Base-by-base conservation (phyloP, 2,113 vertebrate genomes). In the Grantiella picta region DNA sequence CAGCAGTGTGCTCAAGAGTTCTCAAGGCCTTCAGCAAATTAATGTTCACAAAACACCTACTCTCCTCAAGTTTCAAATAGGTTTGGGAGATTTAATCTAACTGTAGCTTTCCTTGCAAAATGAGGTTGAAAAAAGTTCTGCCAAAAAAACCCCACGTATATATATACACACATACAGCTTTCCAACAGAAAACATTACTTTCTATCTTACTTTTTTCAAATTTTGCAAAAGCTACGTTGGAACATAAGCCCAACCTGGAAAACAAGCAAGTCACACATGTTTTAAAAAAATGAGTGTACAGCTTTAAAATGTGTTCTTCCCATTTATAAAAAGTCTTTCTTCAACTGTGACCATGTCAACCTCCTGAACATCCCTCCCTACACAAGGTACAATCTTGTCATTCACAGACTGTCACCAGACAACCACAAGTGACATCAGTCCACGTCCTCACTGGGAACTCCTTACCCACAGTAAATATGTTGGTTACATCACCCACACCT, bases 141-240 rank as follows among this genome's bases (percentile, higher is more conserved):
- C 31, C 36, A 90, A 69, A 76, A 63, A 36, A 38, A 38, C 9
- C 38, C 38, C 47, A 12, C 23, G 22, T 47, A 23, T 7, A 38
- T 2, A 23, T 13, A 60, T 0, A 12, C 2, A 47, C 6, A n/a
- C 4, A 9, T 4, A 11, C 0, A 31, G 6, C 12, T 80, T 71
- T 77, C 28, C 28, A 69, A 69, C 13, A 54, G 35, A 45, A 24
- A 15, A 49, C 5, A 2, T 40, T 17, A 23, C 14, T 54, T 64
- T 49, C 65, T 42, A 17, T 15, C 56, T 59, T 22, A 19, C 20
- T 24, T 60, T 47, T 21, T 71, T 28, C 50, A 40, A 24, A 44
- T 80, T 73, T 54, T 53, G 16, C 44, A 73, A 47, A 79, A 65
- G 8, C 15, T 28, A 2, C 0, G 1, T 3, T 47, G n/a, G 15